Percentiles rank a stretch among this genome's conserved stretches.
Evolutionary conservation across 2,113 vertebrate genomes (phyloP).

Genomic region (Narcine bancroftii): DNA sequence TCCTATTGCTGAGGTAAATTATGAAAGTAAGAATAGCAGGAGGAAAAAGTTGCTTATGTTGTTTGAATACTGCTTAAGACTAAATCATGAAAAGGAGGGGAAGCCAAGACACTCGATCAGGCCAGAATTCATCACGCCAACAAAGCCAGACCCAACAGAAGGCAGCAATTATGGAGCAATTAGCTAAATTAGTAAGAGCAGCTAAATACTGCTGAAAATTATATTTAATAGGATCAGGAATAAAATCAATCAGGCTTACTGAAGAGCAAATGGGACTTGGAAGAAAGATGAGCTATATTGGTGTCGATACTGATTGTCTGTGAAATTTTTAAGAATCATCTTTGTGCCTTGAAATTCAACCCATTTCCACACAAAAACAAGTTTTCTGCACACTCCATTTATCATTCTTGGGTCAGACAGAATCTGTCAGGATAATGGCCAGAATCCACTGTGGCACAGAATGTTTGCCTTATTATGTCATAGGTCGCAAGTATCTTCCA

Average conservation of each 20-base stretch:
- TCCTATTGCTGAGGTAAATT: not conserved
- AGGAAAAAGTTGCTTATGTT: not conserved
- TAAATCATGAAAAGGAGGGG: not conserved
- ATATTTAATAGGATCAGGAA: not conserved
- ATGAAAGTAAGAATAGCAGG: not conserved
- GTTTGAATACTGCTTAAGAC: not conserved
- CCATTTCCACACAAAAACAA: no score
- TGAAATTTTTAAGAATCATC: not conserved
- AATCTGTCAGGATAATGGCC: no score
- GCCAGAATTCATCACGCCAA: conserved; percentile 26
- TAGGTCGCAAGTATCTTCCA: no score
- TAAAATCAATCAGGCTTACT: conserved; percentile 3
- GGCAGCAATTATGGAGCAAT: conserved; percentile 32
- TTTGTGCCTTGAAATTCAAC: not conserved
- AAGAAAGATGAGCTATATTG: not conserved
- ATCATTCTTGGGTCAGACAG: no score
- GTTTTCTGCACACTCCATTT: no score
- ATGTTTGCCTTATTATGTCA: no score
- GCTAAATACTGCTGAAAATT: conserved; percentile 2
- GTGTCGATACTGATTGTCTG: not conserved
- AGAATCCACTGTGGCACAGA: no score
- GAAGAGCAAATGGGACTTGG: not conserved
- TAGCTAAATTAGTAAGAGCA: conserved; percentile 31
- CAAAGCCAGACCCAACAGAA: conserved; percentile 20
- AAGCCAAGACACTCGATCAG: not conserved